These are phyloP conservation scores for Lasioglossum malachurum DNA, from an alignment of 2,888 invertebrate species.

Conservation along the genomic window DNA sequence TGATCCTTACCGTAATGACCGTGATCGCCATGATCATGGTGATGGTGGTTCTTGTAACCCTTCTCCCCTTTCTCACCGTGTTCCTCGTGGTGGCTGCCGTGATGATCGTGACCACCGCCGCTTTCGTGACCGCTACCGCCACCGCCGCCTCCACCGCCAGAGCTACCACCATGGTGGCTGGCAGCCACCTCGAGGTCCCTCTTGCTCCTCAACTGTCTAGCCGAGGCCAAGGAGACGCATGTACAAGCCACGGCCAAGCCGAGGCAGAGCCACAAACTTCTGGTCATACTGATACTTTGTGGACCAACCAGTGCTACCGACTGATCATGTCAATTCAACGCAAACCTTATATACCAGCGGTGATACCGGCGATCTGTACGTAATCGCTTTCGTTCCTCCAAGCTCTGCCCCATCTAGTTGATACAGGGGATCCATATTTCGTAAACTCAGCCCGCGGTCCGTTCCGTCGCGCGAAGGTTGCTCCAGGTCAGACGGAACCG, in stretches of 20 bases:
- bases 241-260: constrained; percentile 72
- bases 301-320: constrained; percentile 75
- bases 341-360: constrained; percentile 81
- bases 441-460: constrained; percentile 69
- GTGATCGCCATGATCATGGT: constrained; percentile 88
- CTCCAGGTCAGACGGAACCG: neutral
- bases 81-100: constrained; percentile 86
- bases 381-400: constrained; percentile 81
- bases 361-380: constrained; percentile 73
- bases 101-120: constrained; percentile 84
- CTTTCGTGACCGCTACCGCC: constrained; percentile 77
- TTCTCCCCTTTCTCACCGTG: constrained; percentile 86
- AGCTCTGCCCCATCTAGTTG: constrained; percentile 61
- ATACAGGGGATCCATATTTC: constrained; percentile 71
- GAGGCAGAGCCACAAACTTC: constrained; percentile 73
- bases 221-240: constrained; percentile 73
- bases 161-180: constrained; percentile 68
- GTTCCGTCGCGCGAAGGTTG: constrained; percentile 12
- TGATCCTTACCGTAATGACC: constrained; percentile 92
- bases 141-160: constrained; percentile 47
- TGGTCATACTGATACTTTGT: constrained; percentile 73
- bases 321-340: constrained; percentile 74
- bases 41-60: constrained; percentile 83
- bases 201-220: constrained; percentile 65
- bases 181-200: constrained; percentile 77